Conservation (phyloP, 2,888 invertebrate species). For the Diloba caeruleocephala region DNA sequence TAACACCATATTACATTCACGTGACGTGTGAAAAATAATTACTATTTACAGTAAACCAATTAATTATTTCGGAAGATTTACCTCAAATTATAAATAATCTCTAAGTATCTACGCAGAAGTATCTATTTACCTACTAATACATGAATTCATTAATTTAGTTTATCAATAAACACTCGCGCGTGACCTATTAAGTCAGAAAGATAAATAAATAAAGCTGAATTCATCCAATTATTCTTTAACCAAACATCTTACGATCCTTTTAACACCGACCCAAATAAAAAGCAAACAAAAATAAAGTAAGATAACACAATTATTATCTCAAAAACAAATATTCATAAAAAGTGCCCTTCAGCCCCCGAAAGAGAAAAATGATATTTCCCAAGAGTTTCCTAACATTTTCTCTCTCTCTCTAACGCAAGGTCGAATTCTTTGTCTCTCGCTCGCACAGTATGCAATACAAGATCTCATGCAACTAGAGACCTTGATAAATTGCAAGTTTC, state of each 20-base stretch:
- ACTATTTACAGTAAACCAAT: too few species aligned
- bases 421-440: conserved; percentile 72
- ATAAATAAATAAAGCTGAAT: conserved; percentile 47
- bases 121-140: conserved; percentile 2
- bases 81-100: conserved; percentile 4
- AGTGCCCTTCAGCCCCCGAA: conserved; percentile 85
- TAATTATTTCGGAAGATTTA: conserved; percentile 9
- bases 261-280: conserved; percentile 76
- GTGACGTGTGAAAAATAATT: too few species aligned
- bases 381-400: conserved; percentile 84
- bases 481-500: conserved; percentile 88
- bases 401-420: conserved; percentile 82
- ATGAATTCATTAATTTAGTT: conserved; percentile 16
- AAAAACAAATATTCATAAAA: conserved; percentile 79
- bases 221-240: conserved; percentile 30
- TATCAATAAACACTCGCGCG: conserved; percentile 35
- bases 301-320: conserved; percentile 61
- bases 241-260: conserved; percentile 59
- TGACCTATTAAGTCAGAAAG: conserved; percentile 48
- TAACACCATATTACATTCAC: too few species aligned
- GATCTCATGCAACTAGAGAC: conserved; percentile 87
- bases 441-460: conserved; percentile 85
- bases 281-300: conserved; percentile 69
- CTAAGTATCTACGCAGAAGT: background rate
- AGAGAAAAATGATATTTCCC: conserved; percentile 87